Conservation (phyloP, 2,113 vertebrate genomes). For the Ceyx cyanopectus region DNA sequence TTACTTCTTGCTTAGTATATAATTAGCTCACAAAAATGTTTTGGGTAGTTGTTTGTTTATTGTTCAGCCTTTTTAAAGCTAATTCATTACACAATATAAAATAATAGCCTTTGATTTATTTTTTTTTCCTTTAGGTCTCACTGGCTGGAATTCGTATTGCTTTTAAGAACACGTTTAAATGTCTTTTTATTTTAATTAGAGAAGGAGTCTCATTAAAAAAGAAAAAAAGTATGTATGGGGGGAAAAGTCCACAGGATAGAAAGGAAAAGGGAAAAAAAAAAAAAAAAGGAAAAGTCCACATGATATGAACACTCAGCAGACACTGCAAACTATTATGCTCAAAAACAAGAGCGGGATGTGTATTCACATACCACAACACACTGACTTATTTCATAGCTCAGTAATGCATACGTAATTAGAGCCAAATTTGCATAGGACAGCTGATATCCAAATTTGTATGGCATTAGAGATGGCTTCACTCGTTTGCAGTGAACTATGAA, state of each 20-base stretch:
- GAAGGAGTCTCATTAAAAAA: not conserved
- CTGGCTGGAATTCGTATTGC: not conserved
- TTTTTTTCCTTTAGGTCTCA: not conserved
- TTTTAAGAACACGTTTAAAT: conserved; percentile 14
- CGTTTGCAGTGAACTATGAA: not conserved
- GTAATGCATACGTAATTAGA: conserved; percentile 34
- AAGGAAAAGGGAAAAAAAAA: not conserved
- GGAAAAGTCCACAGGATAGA: not conserved
- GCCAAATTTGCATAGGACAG: conserved; percentile 52
- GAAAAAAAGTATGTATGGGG: fast-evolving
- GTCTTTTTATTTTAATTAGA: not conserved
- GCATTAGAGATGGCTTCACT: not conserved
- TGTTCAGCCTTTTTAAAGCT: conserved; percentile 10
- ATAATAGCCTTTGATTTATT: not conserved
- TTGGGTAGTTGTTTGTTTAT: conserved; percentile 68
- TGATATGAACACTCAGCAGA: conserved; percentile 33
- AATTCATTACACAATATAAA: not conserved
- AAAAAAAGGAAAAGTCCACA: not conserved
- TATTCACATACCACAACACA: conserved; percentile 45
- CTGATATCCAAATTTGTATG: conserved; percentile 34
- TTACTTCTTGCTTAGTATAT: conserved; percentile 74
- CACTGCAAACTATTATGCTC: conserved; percentile 56
- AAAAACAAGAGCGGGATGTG: conserved; percentile 60
- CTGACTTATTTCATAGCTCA: conserved; percentile 58
- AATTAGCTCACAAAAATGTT: conserved; percentile 71